phyloP scores from a whole-genome alignment of 2,888 invertebrate species.

The Heteromurus nitidus region DNA sequence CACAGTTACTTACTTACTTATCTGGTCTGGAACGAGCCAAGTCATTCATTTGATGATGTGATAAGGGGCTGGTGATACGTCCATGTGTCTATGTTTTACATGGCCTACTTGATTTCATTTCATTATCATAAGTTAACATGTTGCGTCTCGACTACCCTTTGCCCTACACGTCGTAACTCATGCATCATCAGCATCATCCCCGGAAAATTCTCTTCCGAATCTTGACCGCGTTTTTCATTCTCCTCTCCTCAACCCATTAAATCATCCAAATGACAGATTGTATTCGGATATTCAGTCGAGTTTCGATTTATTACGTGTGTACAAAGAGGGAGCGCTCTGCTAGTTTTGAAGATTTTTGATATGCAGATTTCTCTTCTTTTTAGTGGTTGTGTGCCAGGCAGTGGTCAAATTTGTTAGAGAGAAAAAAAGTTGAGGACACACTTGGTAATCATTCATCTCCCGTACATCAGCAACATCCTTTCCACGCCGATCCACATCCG shows the following conservation, averaged over 20 bases:
- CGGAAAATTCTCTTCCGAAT: constrained; percentile 22
- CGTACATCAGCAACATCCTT: constrained; percentile 39
- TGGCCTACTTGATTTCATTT: not conserved
- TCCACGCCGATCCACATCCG: constrained; percentile 47
- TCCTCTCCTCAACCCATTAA: constrained; percentile 30
- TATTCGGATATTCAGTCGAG: not conserved
- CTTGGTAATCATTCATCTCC: constrained; percentile 43
- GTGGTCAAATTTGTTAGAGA: constrained; percentile 42
- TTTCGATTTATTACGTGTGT: not conserved
- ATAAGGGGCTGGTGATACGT: constrained; percentile 50
- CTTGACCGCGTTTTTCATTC: constrained; percentile 3
- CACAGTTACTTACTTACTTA: constrained; percentile 9
- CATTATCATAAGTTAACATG: constrained; percentile 21
- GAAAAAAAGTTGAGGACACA: constrained; percentile 21
- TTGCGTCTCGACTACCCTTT: constrained; percentile 2
- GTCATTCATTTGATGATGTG: constrained; percentile 43
- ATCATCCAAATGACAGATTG: constrained; percentile 54
- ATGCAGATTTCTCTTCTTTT: constrained; percentile 10
- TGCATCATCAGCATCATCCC: constrained; percentile 19
- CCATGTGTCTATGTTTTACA: no score
- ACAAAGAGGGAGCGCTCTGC: not conserved
- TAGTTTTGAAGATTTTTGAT: no score
- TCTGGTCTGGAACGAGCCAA: constrained; percentile 44
- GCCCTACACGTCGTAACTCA: constrained; percentile 43
- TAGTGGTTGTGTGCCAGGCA: not conserved